phyloP scores from a whole-genome alignment of 2,113 vertebrate genomes.

The Poeciliopsis turrubarensis region DNA sequence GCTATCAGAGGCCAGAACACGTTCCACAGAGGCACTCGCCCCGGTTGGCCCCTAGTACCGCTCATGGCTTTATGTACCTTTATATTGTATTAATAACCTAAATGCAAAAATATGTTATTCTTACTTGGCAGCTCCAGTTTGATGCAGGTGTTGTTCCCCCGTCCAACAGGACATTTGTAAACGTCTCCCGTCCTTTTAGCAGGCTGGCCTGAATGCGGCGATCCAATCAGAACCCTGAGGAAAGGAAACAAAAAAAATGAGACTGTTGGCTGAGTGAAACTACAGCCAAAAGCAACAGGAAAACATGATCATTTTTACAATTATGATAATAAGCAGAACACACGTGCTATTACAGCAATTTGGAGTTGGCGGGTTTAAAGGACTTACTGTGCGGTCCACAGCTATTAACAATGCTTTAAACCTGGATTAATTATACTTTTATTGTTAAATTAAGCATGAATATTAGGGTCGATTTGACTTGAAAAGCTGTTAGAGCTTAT shows the following conservation, averaged over 20 bases:
- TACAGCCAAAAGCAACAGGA: conserved; percentile 23
- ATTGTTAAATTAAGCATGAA: conserved; percentile 32
- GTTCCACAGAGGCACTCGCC: too few relatives aligned
- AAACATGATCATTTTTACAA: conserved; percentile 3
- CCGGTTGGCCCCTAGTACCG: too few relatives aligned
- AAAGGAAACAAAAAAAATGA: conserved; percentile 20
- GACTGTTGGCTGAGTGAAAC: conserved; percentile 11
- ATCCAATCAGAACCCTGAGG: conserved; percentile 93
- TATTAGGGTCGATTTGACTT: conserved; percentile 11
- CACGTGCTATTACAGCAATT: conserved; percentile 19
- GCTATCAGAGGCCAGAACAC: too few relatives aligned
- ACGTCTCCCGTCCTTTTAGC: conserved; percentile 91
- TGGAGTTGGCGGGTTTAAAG: background rate
- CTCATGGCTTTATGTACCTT: too few relatives aligned
- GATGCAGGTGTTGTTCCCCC: conserved; percentile 74
- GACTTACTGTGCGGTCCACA: background rate
- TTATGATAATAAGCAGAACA: conserved; percentile 20
- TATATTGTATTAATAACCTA: background rate
- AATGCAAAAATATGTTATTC: conserved; percentile 27
- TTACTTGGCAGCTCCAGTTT: conserved; percentile 92
- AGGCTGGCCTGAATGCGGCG: conserved; percentile 91
- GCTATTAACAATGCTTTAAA: conserved; percentile 15
- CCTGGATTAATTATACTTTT: conserved; percentile 20
- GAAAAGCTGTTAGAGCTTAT: conserved; percentile 27
- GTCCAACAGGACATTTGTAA: conserved; percentile 92